phyloP scores from a whole-genome alignment of 2,113 vertebrate genomes.

The Stigmatopora argus region DNA sequence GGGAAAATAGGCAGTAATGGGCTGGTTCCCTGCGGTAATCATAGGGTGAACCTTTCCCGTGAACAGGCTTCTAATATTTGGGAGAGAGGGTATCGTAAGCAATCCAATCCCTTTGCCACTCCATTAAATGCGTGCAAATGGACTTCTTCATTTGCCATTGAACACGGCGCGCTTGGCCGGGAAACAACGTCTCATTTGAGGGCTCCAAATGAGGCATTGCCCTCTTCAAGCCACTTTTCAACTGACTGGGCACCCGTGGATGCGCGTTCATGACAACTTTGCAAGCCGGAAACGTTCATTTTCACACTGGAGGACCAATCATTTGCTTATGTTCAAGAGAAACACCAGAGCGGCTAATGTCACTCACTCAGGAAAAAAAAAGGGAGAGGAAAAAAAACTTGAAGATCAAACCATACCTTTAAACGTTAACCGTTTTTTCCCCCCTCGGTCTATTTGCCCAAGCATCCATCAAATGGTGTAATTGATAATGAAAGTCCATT shows the following conservation, averaged over 20 bases:
- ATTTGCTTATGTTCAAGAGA: no score
- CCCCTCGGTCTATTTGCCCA: constrained; percentile 25
- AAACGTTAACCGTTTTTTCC: not conserved
- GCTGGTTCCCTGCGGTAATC: constrained; percentile 54
- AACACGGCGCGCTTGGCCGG: constrained; percentile 17
- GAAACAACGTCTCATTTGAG: constrained; percentile 8
- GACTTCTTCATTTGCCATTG: constrained; percentile 31
- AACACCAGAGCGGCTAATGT: no score
- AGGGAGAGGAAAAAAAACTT: no score
- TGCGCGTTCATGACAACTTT: no score
- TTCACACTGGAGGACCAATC: no score
- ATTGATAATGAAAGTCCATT: constrained; percentile 46
- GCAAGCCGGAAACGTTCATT: no score
- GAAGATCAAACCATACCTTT: no score
- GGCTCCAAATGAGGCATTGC: not conserved
- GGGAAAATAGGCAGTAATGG: constrained; percentile 42
- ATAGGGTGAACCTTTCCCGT: constrained; percentile 44
- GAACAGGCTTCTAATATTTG: constrained; percentile 44
- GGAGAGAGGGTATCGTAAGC: constrained; percentile 14
- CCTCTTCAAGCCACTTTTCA: no score
- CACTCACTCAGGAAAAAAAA: no score
- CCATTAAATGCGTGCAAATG: constrained; percentile 36
- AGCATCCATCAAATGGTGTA: constrained; percentile 37
- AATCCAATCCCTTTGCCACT: constrained; percentile 27
- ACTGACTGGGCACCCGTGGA: no score